phyloP scores from a whole-genome alignment of 2,113 vertebrate genomes.

The Machaerirhynchus nigripectus region DNA sequence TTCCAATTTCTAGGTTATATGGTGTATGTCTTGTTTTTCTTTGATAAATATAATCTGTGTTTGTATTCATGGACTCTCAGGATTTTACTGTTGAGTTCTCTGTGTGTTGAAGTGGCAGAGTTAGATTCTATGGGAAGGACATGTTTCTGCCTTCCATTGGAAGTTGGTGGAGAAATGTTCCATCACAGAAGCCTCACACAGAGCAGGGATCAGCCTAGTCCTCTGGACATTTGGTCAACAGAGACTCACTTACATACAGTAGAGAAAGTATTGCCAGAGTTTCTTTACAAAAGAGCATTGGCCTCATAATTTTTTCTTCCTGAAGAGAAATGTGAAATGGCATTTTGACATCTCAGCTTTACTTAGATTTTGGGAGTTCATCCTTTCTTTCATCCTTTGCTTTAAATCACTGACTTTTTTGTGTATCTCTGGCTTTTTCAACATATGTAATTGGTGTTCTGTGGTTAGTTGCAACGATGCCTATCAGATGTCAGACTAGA shows the following conservation, averaged over 20 bases:
- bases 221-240: background rate
- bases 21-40: background rate
- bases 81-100: background rate
- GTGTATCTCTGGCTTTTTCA: background rate
- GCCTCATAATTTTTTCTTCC: background rate
- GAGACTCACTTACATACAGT: background rate
- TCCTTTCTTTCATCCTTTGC: background rate
- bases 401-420: background rate
- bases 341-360: background rate
- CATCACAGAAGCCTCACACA: background rate
- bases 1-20: background rate
- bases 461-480: background rate
- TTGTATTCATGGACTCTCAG: background rate
- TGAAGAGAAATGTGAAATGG: background rate
- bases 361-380: background rate
- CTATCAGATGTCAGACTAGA: background rate
- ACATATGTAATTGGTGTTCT: background rate
- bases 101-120: background rate
- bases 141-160: background rate
- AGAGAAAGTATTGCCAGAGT: background rate
- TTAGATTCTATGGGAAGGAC: background rate
- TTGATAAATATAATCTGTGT: background rate
- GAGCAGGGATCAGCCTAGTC: background rate
- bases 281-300: background rate
- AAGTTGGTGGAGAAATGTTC: background rate